Conservation (phyloP, 2,797 vertebrate species). For the Picus viridis region DNA sequence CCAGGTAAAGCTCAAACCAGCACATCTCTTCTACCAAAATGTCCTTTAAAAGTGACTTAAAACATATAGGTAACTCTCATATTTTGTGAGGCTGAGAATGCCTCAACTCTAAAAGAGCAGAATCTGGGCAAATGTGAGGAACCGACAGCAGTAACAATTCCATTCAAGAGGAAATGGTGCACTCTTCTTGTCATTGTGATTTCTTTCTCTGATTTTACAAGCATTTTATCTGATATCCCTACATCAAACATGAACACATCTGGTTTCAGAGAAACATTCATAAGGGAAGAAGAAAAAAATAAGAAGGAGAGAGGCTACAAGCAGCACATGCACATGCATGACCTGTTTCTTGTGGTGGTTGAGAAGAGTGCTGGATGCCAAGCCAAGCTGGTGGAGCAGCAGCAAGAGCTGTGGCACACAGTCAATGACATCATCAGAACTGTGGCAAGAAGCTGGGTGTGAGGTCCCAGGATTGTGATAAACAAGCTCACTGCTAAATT, state of each 20-base stretch:
- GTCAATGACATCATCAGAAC: rapidly evolving
- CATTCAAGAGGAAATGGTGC: neutral
- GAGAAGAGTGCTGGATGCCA: neutral
- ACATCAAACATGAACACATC: neutral
- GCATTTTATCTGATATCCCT: neutral
- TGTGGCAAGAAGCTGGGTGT: neutral
- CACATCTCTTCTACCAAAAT: neutral
- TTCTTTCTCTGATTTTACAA: neutral
- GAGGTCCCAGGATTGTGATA: neutral
- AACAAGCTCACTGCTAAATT: too few species aligned
- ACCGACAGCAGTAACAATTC: neutral
- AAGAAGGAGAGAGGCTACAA: neutral
- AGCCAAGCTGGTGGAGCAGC: neutral
- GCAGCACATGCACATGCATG: neutral
- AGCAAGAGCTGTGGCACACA: neutral
- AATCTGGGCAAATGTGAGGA: neutral
- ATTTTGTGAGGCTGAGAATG: neutral
- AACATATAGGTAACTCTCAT: neutral
- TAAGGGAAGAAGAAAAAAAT: neutral
- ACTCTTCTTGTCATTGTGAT: neutral
- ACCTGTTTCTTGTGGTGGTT: neutral
- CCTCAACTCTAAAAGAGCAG: neutral
- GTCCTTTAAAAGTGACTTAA: neutral
- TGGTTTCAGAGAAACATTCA: neutral
- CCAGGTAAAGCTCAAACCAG: too few species aligned